A percentile compares a stretch with the other conserved stretches of the same genome.
These are phyloP conservation scores for Dione juno DNA, from an alignment of 2,888 invertebrate species.

Conservation along the genomic window DNA sequence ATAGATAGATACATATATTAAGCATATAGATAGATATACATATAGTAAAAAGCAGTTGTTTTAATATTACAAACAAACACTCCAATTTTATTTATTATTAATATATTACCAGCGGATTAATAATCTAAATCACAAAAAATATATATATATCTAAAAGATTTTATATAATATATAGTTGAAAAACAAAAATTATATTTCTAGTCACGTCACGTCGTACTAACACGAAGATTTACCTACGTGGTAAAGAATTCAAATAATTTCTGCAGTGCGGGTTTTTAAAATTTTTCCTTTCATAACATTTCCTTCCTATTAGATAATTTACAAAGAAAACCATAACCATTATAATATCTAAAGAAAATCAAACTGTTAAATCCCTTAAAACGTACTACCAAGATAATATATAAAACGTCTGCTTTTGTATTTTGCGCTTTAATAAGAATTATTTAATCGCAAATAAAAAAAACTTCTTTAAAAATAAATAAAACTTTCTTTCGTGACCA, in stretches of 20 bases:
- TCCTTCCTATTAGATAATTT: background rate
- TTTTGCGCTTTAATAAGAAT: too few relatives aligned
- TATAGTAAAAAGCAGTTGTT: too few relatives aligned
- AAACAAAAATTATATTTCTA: background rate
- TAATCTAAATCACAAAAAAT: too few relatives aligned
- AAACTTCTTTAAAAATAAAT: too few relatives aligned
- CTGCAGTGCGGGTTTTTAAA: background rate
- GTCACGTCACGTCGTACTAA: conserved; percentile 2
- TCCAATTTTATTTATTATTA: too few relatives aligned
- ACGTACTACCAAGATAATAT: too few relatives aligned
- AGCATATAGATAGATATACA: too few relatives aligned
- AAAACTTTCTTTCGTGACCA: too few relatives aligned
- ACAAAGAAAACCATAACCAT: background rate
- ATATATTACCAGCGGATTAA: too few relatives aligned
- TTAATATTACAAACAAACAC: too few relatives aligned
- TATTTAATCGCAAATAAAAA: too few relatives aligned
- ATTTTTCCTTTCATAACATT: background rate
- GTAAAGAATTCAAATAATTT: conserved; percentile 1
- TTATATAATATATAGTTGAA: background rate
- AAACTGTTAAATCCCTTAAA: background rate
- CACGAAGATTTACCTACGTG: conserved; percentile 8
- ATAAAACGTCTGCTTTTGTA: too few relatives aligned
- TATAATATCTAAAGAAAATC: background rate
- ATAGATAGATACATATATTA: background rate
- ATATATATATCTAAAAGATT: background rate